phyloP scores from a whole-genome alignment of 2,113 vertebrate species.

The Turnix velox region DNA sequence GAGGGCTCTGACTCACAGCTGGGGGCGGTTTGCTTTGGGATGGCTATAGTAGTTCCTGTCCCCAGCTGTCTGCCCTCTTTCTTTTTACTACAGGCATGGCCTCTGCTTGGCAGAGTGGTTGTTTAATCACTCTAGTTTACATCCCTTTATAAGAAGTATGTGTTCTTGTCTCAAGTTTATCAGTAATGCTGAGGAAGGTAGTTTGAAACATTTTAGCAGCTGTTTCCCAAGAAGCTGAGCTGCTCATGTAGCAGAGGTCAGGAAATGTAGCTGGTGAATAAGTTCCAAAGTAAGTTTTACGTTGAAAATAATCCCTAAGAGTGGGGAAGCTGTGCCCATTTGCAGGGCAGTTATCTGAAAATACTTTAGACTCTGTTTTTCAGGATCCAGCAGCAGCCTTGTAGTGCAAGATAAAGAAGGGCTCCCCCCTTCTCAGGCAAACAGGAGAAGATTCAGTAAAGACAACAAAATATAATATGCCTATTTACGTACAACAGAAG shows the following conservation, averaged over 20 bases:
- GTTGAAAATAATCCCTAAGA: neutral
- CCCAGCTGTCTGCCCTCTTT: neutral
- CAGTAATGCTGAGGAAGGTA: neutral
- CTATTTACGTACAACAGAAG: neutral
- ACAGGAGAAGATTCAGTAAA: neutral
- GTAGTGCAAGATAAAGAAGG: neutral
- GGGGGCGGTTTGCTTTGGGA: neutral
- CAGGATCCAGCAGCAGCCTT: neutral
- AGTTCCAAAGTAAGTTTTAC: neutral
- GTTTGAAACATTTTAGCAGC: neutral
- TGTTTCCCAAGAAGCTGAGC: neutral
- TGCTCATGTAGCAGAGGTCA: neutral
- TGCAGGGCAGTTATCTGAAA: neutral
- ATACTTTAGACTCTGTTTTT: neutral
- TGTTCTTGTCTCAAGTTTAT: neutral
- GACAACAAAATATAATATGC: neutral
- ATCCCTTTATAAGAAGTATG: neutral
- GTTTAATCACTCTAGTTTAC: neutral
- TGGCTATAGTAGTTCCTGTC: constrained; percentile 26
- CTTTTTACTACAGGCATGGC: neutral
- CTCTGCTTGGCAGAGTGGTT: neutral
- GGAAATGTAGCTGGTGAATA: neutral
- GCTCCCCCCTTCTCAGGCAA: neutral
- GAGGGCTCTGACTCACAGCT: neutral
- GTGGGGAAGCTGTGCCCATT: neutral